These are phyloP conservation scores for Strix aluco DNA, from an alignment of 2,113 vertebrate genomes.

Conservation along the genomic window DNA sequence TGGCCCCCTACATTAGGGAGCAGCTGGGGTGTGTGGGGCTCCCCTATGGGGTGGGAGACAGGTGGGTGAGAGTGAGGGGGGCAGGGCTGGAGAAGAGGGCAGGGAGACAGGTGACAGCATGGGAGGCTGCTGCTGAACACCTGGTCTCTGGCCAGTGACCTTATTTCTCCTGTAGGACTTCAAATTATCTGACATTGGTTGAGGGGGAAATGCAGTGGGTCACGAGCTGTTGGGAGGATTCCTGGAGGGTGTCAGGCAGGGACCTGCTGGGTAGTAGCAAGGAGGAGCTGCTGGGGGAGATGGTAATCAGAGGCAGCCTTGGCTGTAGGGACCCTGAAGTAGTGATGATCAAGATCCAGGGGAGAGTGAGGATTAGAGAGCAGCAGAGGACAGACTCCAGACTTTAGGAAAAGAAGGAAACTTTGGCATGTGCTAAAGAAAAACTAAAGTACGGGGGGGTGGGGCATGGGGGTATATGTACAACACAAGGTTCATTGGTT, in stretches of 20 bases:
- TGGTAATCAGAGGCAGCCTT: neutral
- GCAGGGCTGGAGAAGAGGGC: neutral
- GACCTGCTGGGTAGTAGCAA: neutral
- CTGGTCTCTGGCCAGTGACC: neutral
- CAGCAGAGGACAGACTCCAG: neutral
- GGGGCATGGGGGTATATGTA: fast-evolving
- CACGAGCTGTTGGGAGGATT: fast-evolving
- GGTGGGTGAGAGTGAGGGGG: neutral
- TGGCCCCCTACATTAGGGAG: neutral
- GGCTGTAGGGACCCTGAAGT: neutral
- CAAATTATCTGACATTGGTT: fast-evolving
- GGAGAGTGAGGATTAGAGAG: neutral
- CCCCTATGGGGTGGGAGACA: fast-evolving
- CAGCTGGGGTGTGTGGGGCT: neutral
- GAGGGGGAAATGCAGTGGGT: neutral
- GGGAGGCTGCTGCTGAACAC: neutral
- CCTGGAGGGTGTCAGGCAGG: neutral
- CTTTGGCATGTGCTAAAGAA: neutral
- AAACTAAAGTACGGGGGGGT: neutral
- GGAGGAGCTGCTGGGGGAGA: neutral
- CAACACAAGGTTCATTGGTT: neutral
- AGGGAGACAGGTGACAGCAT: neutral
- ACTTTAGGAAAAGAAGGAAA: neutral
- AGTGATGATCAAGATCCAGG: neutral
- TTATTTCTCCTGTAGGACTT: neutral